A percentile compares a stretch with the other conserved stretches of the same genome.
phyloP scores from a whole-genome alignment of 2,888 invertebrate genomes.

The Argynnis bischoffii region DNA sequence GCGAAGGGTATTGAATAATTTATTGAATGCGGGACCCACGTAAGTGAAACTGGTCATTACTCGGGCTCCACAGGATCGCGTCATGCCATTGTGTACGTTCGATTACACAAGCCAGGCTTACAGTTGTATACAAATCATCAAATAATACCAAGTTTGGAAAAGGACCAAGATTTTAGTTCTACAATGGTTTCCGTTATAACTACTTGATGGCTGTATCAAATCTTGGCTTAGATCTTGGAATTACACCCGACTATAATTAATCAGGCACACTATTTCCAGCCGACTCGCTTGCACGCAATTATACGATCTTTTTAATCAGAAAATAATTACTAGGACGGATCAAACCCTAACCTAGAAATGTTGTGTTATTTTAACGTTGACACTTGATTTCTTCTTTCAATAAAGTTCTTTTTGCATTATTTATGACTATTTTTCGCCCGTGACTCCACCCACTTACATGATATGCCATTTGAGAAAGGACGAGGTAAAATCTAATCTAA shows the following conservation, averaged over 20 bases:
- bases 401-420: no score
- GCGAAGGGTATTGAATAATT: conserved; percentile 54
- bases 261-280: conserved; percentile 1
- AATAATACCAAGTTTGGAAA: conserved; percentile 43
- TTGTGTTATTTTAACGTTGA: no score
- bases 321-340: conserved; percentile 1
- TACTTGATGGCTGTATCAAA: conserved; percentile 12
- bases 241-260: neutral
- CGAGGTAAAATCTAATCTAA: no score
- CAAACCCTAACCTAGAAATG: no score
- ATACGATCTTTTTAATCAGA: conserved; percentile 2
- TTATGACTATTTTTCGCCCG: no score
- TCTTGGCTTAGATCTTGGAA: conserved; percentile 7
- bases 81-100: conserved; percentile 36
- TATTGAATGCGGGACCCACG: conserved; percentile 47
- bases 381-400: no score
- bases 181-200: conserved; percentile 37
- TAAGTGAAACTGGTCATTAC: conserved; percentile 37
- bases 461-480: no score
- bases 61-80: conserved; percentile 32
- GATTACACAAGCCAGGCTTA: conserved; percentile 41
- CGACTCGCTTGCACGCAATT: conserved; percentile 3
- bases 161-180: conserved; percentile 43
- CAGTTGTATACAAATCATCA: conserved; percentile 41
- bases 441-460: no score